Conservation (phyloP, 2,113 vertebrate genomes). For the Rhea americana region DNA sequence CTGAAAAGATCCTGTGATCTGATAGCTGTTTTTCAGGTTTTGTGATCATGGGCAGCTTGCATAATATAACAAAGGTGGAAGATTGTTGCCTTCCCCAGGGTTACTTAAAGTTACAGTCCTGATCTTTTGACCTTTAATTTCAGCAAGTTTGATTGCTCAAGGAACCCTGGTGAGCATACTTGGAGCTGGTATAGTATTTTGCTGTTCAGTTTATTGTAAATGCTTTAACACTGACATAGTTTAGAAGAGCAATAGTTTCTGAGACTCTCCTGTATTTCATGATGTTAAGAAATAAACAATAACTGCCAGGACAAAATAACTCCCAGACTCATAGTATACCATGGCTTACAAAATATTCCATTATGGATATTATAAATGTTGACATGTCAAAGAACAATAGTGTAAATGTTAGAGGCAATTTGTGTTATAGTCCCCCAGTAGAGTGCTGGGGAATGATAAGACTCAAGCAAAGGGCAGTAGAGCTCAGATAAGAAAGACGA, state of each 20-base stretch:
- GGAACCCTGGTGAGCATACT: constrained; percentile 70
- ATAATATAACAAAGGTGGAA: constrained; percentile 71
- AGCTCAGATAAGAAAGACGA: background rate
- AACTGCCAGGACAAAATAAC: constrained; percentile 4
- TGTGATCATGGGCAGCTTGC: constrained; percentile 69
- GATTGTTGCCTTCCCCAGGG: constrained; percentile 69
- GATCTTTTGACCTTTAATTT: constrained; percentile 80
- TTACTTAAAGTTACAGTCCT: constrained; percentile 72
- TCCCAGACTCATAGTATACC: background rate
- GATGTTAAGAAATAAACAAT: constrained; percentile 39
- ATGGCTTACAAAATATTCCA: constrained; percentile 18
- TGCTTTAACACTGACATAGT: constrained; percentile 38
- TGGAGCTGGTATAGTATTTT: constrained; percentile 59
- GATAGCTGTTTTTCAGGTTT: constrained; percentile 72
- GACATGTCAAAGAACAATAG: constrained; percentile 23
- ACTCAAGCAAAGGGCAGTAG: background rate
- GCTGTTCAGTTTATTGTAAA: constrained; percentile 60
- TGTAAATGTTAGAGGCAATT: constrained; percentile 33
- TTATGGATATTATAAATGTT: constrained; percentile 20
- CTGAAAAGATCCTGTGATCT: constrained; percentile 74
- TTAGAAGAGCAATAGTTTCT: constrained; percentile 41
- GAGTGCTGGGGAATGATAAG: background rate
- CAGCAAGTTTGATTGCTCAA: constrained; percentile 73
- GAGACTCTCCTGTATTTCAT: constrained; percentile 11
- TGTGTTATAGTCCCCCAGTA: background rate